A percentile compares a stretch with the other conserved stretches of the same genome.
Evolutionary conservation across 2,113 vertebrate species (phyloP).

Genomic region (Tragelaphus scriptus): DNA sequence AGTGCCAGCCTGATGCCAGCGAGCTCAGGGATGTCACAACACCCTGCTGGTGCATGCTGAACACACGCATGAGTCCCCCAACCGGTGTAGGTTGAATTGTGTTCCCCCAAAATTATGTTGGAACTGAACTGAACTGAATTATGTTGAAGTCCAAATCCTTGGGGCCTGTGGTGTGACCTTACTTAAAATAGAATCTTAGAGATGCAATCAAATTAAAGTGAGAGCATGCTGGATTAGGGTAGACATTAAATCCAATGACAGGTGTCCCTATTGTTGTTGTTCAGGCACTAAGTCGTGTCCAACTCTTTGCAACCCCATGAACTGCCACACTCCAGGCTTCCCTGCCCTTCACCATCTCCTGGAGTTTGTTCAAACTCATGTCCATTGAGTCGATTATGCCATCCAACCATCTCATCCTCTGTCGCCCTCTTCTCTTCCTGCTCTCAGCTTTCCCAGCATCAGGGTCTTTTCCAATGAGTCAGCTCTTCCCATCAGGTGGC

Average conservation of each 20-base stretch:
- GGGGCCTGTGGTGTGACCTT: neutral
- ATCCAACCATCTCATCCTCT: neutral
- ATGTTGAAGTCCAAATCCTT: neutral
- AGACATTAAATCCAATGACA: neutral
- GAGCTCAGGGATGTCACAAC: rapidly evolving
- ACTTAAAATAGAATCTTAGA: neutral
- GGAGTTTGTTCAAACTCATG: neutral
- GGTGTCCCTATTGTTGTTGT: neutral
- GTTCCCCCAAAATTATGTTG: no score
- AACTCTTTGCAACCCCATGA: neutral
- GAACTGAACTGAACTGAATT: no score
- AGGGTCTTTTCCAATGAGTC: neutral
- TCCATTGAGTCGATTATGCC: neutral
- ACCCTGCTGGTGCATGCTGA: rapidly evolving
- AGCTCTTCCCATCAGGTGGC: neutral
- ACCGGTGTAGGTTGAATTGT: rapidly evolving
- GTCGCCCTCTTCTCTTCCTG: neutral
- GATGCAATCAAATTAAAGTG: neutral
- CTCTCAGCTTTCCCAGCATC: neutral
- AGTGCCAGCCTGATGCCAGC: rapidly evolving
- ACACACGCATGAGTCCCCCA: rapidly evolving
- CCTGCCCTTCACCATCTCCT: neutral
- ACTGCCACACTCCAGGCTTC: neutral
- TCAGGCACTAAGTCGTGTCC: neutral
- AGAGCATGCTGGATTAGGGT: neutral